phyloP scores from a whole-genome alignment of 2,888 invertebrate species.

The Cephus spinipes region DNA sequence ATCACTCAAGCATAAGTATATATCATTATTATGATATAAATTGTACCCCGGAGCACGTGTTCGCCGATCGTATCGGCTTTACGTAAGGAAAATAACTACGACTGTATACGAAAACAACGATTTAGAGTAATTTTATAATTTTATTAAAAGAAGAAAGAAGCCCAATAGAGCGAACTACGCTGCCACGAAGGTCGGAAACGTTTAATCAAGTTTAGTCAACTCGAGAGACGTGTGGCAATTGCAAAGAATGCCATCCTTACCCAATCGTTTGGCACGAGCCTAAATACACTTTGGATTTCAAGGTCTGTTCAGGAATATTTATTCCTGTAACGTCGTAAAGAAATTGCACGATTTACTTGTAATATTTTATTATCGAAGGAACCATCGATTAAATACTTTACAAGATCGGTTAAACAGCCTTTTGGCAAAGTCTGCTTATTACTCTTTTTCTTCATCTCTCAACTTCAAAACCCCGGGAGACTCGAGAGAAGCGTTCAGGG shows the following conservation, averaged over 20 bases:
- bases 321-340: background rate
- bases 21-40: background rate
- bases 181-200: background rate
- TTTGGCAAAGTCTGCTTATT: background rate
- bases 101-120: background rate
- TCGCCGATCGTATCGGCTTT: background rate
- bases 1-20: background rate
- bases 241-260: constrained; percentile 6
- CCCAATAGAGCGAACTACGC: background rate
- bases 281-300: constrained; percentile 1
- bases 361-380: background rate
- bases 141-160: background rate
- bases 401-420: too few relatives aligned
- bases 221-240: constrained; percentile 7
- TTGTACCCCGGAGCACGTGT: too few relatives aligned
- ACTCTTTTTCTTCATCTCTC: background rate
- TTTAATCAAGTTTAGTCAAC: background rate
- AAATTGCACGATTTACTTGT: background rate
- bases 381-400: too few relatives aligned
- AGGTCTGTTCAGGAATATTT: background rate
- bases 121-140: background rate
- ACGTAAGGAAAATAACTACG: background rate
- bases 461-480: background rate
- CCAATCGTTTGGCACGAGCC: background rate
- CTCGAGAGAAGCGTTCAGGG: too few relatives aligned